Conservation (phyloP, 2,113 vertebrate species). For the Nerophis ophidion region DNA sequence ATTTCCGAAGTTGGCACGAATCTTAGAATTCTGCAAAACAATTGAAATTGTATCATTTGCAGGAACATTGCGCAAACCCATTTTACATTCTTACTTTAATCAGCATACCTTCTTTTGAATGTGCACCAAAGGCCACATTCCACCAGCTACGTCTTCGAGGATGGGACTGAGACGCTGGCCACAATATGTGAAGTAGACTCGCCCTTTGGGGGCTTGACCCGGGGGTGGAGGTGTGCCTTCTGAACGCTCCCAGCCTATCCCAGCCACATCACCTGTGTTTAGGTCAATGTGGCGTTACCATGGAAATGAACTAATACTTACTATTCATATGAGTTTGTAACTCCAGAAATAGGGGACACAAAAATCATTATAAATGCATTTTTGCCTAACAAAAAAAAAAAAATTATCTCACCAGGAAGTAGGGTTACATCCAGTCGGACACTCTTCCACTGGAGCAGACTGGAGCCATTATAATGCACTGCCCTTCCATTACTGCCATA, state of each 20-base stretch:
- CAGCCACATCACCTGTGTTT: conserved; percentile 84
- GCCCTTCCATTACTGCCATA: conserved; percentile 86
- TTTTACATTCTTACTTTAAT: not conserved
- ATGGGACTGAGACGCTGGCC: conserved; percentile 87
- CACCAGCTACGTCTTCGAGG: conserved; percentile 92
- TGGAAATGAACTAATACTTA: conserved; percentile 1
- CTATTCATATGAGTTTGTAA: not conserved
- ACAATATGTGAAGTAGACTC: conserved; percentile 96
- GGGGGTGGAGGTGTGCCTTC: conserved; percentile 93
- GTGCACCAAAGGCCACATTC: conserved; percentile 98
- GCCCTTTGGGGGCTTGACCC: conserved; percentile 91
- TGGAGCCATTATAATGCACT: conserved; percentile 98
- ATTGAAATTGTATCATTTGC: not conserved
- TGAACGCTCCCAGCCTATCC: conserved; percentile 95
- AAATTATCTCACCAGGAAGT: conserved; percentile 81
- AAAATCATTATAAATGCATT: not conserved
- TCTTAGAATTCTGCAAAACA: conserved; percentile 86
- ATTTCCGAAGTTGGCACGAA: conserved; percentile 92
- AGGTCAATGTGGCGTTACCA: not conserved
- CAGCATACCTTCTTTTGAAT: conserved; percentile 91
- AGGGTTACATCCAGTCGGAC: conserved; percentile 92
- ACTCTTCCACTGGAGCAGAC: conserved; percentile 97
- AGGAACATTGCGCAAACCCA: not conserved
- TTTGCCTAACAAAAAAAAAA: not conserved
- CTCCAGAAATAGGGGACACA: not conserved